Base-by-base conservation (phyloP, 1,140 invertebrate species). In the Hyposmocoma kahamanoa region DNA sequence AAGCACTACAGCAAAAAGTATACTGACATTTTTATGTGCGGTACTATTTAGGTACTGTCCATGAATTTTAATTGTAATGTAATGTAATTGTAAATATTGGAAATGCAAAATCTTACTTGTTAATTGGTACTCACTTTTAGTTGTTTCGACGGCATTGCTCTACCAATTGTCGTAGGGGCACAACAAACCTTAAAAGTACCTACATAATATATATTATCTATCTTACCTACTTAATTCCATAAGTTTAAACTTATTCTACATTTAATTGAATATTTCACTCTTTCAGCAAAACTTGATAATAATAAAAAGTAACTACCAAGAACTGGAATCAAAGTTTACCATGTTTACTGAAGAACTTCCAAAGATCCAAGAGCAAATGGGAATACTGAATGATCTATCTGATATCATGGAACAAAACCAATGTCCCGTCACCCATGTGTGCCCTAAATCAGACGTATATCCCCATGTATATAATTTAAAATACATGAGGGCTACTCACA, bases 331-430 rank as follows among this genome's bases (percentile, higher is more conserved):
- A 20, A 59, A 68, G 42, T 56, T 83, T 15, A 34, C 52, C 1
- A 70, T 59, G 41, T 65, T 79, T 45, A 68, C 79, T 0, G 54
- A 65, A 22, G 73, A 79, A 30, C 22, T 81, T 17, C 77, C 79
- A 0, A 79, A 68, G 44, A 50, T 83, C 21, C 68, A 79, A 63
- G 68, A 67, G 2, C 71, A 83, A 60, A 49, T 83, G 13, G 66
- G 72, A 30, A 58, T 77, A 24, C 54, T 83, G 32, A 75, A 76
- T 57, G 56, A 65, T 13, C 24, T 83, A 19, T 66, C 73, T 4
- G 62, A 58, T 22, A 66, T 57, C 0, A 24, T 78, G 15, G 67
- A 68, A 22, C 55, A 39, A 15, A 61, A 53, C 9, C 55, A 68
- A 24, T 57, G 50, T n/a, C n/a, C n/a, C n/a, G n/a, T n/a, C n/a